Evolutionary conservation across 37 sponge, comb jelly and placozoan genomes (phyloP), one percentile per base, ranked within the genome.

Genomic region (Bolinopsis microptera): DNA sequence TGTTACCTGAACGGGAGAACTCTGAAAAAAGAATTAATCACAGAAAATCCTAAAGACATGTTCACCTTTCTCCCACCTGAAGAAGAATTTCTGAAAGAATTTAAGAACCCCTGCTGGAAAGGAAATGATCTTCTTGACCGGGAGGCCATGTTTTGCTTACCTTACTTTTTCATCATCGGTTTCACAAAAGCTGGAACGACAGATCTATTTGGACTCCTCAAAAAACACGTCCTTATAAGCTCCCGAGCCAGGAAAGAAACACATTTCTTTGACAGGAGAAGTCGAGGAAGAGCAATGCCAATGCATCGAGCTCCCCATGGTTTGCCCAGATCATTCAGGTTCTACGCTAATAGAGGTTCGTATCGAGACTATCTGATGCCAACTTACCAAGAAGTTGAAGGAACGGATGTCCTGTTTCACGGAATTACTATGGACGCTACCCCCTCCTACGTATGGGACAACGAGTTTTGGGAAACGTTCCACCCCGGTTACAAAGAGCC

Each of bases 41-140:
- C 5, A 72, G 75, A 72, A 21, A 72, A n/a, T 28, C 75, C 75
- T 5, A 72, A 28, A 23, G 75, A 72, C 75, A 72, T 21, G 26
- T 72, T 72, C 75, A 72, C 75, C 3, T 72, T 72, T 72, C 75
- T 72, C 13, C 75, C 75, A 3, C 13, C 13, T 5, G 5, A n/a
- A 8, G 26, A 24, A 21, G 75, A 72, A n/a, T 72, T 72, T 28
- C 75, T 72, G 75, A 72, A 72, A 21, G 75, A 72, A n/a, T 72
- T 72, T n/a, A 72, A 72, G 26, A 72, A 72, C 26, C 75, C 75
- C 3, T 72, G 75, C 75, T 72, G 75, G 75, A 72, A 72, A 28
- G 75, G 31, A n/a, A n/a, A n/a, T 24, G 75, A 72, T 21, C 22
- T 5, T 30, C 5, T n/a, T 23, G 31, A 21, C 3, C 75, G 31